Conservation (phyloP, 2,888 invertebrate species). For the Drosophila sordidula region DNA sequence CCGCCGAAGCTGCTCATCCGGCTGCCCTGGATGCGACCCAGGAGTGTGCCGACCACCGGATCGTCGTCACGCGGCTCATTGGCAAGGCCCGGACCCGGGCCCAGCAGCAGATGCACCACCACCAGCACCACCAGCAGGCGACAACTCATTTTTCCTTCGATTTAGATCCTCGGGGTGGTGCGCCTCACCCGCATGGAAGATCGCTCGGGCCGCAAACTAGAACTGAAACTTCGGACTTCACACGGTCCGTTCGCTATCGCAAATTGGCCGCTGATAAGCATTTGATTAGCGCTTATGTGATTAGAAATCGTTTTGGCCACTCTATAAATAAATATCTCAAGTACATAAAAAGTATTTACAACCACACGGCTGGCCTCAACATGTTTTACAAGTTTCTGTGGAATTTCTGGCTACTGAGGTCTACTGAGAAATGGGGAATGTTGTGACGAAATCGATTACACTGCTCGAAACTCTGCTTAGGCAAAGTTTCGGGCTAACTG, state of each 20-base stretch:
- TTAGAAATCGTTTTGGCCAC: slow-evolving; percentile 23
- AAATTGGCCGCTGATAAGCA: slow-evolving; percentile 38
- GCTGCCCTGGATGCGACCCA: slow-evolving; percentile 85
- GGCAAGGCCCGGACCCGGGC: not conserved
- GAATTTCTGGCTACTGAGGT: not conserved
- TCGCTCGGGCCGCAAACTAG: slow-evolving; percentile 6
- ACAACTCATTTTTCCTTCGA: slow-evolving; percentile 28
- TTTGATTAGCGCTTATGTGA: slow-evolving; percentile 35
- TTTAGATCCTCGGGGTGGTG: slow-evolving; percentile 20
- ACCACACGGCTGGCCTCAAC: slow-evolving; percentile 18
- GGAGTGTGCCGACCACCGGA: slow-evolving; percentile 60
- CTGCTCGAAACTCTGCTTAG: too few relatives aligned
- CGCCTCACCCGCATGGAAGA: slow-evolving; percentile 47
- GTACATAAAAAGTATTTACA: not conserved
- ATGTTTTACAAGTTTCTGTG: not conserved
- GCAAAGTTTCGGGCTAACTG: too few relatives aligned
- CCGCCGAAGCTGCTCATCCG: slow-evolving; percentile 84
- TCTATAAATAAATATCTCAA: slow-evolving; percentile 13
- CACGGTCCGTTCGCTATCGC: slow-evolving; percentile 42
- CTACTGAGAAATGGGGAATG: not conserved
- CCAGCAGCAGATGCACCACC: slow-evolving; percentile 3
- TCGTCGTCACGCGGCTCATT: not conserved
- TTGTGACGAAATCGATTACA: too few relatives aligned
- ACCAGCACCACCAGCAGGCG: slow-evolving; percentile 14
- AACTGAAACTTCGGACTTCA: slow-evolving; percentile 24